Evolutionary conservation across 1,140 invertebrate genomes (phyloP), one percentile per base, ranked within the genome.

Genomic region (Bombus impatiens): DNA sequence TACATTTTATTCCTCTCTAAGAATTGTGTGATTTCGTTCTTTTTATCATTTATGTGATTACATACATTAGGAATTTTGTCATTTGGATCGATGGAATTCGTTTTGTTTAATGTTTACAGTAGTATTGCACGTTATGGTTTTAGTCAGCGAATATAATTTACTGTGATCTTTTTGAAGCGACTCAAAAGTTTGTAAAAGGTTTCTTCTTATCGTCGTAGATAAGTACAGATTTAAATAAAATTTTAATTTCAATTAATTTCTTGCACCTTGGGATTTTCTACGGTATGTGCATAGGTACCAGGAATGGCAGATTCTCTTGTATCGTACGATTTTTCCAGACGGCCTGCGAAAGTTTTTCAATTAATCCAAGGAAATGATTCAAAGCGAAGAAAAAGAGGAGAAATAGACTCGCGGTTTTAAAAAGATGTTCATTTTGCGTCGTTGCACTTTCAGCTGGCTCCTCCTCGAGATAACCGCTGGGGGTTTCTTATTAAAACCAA

Each of bases 401-500:
- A 35, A 47, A 86, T 35, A 25, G 44, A 76, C 37, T 32, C 37
- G 37, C 37, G 76, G 76, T 65, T 42, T 65, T 65, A 65, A 86
- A 59, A 78, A 77, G 84, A 78, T 76, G 83, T 80, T 89, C 85
- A 82, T 86, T 89, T 89, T 89, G 79, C 84, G 86, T 86, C 79
- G 87, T 89, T 89, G 88, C 88, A 86, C 81, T 89, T 89, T 82
- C 62, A 65, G 57, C 68, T n/a, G 37, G 59, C 37, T 76, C 40
- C 53, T 35, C 53, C 5, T 70, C 76, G 65, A 67, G 74, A 67
- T 82, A 86, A 88, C 88, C 67, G 57, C n/a, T 57, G 47, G 25
- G 86, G 83, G 83, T 89, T 87, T 81, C 80, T 85, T 78, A 90
- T 90, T 90, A 89, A 87, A 84, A 87, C 65, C 78, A 62, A 37